phyloP scores from a whole-genome alignment of 2,113 vertebrate species.

The Nothocercus nigrocapillus region DNA sequence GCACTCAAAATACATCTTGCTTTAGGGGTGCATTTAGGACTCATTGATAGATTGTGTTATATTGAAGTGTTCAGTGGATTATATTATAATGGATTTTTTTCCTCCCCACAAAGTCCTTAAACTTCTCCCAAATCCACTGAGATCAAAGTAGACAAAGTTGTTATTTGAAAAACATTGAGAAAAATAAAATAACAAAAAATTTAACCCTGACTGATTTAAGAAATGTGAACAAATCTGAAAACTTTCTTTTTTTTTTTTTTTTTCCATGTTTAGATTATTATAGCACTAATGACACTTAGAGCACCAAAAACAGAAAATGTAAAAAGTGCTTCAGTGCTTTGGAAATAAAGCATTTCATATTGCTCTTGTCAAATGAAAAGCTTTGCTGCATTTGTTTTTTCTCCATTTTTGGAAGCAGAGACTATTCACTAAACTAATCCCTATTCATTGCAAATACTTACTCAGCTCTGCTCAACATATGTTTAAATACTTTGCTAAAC shows the following conservation, averaged over 20 bases:
- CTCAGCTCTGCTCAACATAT: background rate
- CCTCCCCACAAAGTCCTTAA: background rate
- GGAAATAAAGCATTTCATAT: background rate
- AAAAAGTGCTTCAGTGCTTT: background rate
- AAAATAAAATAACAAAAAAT: background rate
- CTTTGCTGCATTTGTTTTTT: background rate
- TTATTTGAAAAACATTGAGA: background rate
- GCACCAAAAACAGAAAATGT: background rate
- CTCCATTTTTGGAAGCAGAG: background rate
- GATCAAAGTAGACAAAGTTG: background rate
- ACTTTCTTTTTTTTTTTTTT: background rate
- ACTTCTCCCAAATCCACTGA: accelerated
- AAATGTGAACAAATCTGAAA: background rate
- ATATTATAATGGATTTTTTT: background rate
- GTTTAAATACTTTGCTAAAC: background rate
- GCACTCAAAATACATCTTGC: background rate
- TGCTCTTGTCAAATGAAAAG: background rate
- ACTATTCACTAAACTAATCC: background rate
- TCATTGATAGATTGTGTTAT: background rate
- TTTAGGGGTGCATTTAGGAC: background rate
- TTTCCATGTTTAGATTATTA: background rate
- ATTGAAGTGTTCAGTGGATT: background rate
- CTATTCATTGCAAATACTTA: background rate
- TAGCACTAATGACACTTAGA: background rate
- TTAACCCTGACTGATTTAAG: background rate